phyloP scores from a whole-genome alignment of 1,140 invertebrate genomes.

The Gryllus bimaculatus region DNA sequence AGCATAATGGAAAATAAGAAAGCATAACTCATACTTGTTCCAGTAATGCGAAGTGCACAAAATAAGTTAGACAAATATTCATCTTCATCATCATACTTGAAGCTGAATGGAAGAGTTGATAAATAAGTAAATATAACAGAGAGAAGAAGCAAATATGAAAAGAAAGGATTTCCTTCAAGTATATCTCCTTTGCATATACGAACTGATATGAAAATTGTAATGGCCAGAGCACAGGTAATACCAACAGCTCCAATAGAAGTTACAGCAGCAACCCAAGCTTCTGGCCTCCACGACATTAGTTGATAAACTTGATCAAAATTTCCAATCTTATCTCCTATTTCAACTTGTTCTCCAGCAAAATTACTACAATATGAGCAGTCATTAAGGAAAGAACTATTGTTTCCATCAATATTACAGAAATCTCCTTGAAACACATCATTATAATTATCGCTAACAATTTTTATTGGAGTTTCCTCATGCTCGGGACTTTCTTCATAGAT shows the following conservation, averaged over 20 bases:
- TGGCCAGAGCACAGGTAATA: slow-evolving; percentile 35
- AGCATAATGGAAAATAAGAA: slow-evolving; percentile 46
- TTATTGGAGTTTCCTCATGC: not conserved
- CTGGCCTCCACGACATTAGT: slow-evolving; percentile 29
- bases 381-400: not conserved
- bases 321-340: not conserved
- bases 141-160: slow-evolving; percentile 43
- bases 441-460: not conserved
- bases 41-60: slow-evolving; percentile 20
- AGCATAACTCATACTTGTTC: slow-evolving; percentile 39
- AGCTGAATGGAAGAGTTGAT: slow-evolving; percentile 43
- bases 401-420: not conserved
- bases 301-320: not conserved
- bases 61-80: slow-evolving; percentile 17
- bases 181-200: slow-evolving; percentile 40
- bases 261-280: slow-evolving; percentile 39
- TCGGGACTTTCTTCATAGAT: not conserved
- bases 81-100: slow-evolving; percentile 32
- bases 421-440: not conserved
- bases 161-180: slow-evolving; percentile 42
- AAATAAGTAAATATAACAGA: slow-evolving; percentile 40
- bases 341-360: not conserved
- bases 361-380: not conserved
- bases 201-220: slow-evolving; percentile 41
- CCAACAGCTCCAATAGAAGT: slow-evolving; percentile 39